Base-by-base conservation (phyloP, 2,113 vertebrate species). In the Coptodon rendalli region DNA sequence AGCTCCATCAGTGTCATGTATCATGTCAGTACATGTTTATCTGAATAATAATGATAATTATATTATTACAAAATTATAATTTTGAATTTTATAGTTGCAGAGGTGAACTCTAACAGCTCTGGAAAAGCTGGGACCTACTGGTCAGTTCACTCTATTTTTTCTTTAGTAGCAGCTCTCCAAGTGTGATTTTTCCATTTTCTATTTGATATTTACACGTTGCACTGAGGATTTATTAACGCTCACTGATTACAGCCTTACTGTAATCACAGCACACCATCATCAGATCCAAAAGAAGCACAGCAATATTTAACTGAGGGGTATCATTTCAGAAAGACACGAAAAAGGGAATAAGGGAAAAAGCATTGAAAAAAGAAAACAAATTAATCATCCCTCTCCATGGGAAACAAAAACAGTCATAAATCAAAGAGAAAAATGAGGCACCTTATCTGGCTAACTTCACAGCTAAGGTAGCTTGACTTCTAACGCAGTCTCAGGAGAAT, bases 371-470 rank as follows among this genome's bases (percentile, higher is more conserved):
- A 86, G 71, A 93, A 95, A 95, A 94, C 90, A 95, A 94, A 95
- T 93, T 93, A 89, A 96, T 95, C 94, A 95, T 93, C 81, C 87
- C 81, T 80, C 92, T 95, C 93, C 93, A 88, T 68, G 52, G 88
- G 86, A 95, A 96, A 95, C 89, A 93, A 94, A 96, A 95, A 94
- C 92, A 94, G 91, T 91, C 93, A 96, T 96, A 95, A 96, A 96
- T 96, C 95, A 95, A 87, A 87, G 84, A 95, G 94, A 96, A 96
- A 96, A 96, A 96, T 93, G 93, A 96, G 93, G 86, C 80, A 38
- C 85, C 94, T 96, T 95, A 95, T 96, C 94, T 93, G 92, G 95
- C 94, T 94, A 96, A 96, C 96, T 95, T 96, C 94, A 95, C 89
- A 89, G 93, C 93, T 95, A 94, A 95, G 94, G 93, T 95, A 95